Evolutionary conservation across 2,113 vertebrate species (phyloP).

Genomic region (Catharus fuscescens): DNA sequence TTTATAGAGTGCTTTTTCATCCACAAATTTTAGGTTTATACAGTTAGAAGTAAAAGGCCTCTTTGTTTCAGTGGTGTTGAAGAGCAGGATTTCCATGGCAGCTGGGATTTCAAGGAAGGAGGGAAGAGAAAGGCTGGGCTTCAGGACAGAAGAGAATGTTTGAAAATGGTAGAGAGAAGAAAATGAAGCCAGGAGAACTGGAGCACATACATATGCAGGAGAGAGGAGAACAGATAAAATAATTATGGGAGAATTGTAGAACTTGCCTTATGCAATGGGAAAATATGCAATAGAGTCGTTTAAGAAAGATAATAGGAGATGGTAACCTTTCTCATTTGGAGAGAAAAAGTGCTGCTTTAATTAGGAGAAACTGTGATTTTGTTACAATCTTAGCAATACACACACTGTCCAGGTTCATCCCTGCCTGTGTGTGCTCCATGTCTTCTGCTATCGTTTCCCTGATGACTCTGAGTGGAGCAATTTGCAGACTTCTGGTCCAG

Average conservation of each 20-base stretch:
- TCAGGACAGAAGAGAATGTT: not conserved
- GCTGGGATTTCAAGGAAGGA: not conserved
- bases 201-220: not conserved
- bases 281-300: not conserved
- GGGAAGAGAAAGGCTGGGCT: not conserved
- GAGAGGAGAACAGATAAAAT: not conserved
- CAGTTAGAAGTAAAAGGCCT: not conserved
- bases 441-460: not conserved
- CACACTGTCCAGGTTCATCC: accelerated
- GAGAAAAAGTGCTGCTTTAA: not conserved
- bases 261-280: not conserved
- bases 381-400: not conserved
- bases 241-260: not conserved
- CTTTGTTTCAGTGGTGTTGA: not conserved
- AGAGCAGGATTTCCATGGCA: not conserved
- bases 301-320: not conserved
- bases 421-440: not conserved
- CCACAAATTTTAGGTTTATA: not conserved
- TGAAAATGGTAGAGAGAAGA: not conserved
- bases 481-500: not conserved
- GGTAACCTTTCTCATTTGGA: not conserved
- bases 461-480: not conserved
- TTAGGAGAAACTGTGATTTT: not conserved
- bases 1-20: not conserved
- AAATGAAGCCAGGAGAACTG: not conserved